Evolutionary conservation across 2,888 invertebrate species (phyloP).

Genomic region (Galerucella calmariensis): DNA sequence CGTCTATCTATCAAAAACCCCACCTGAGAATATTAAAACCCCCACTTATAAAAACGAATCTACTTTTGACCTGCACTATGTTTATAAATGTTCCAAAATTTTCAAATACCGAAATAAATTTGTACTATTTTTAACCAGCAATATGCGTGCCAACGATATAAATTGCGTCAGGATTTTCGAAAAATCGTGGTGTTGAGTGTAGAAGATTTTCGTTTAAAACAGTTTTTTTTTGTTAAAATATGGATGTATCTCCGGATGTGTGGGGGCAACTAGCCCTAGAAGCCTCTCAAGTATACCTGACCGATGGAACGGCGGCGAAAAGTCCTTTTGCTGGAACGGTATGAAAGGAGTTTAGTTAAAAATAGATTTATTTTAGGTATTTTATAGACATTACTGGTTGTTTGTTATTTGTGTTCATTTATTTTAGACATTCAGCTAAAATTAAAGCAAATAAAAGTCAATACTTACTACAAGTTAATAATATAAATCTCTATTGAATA

Average conservation of each 20-base stretch:
- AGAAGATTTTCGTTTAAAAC: not conserved
- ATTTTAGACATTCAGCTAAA: not conserved
- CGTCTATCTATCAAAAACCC: not conserved
- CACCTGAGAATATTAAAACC: not conserved
- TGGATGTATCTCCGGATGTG: slow-evolving; percentile 71
- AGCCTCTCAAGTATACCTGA: slow-evolving; percentile 86
- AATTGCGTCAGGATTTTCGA: slow-evolving; percentile 9
- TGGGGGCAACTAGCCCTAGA: slow-evolving; percentile 92
- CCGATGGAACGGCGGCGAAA: slow-evolving; percentile 80
- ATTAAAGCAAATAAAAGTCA: too few species aligned
- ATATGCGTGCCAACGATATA: slow-evolving; percentile 1
- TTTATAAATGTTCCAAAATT: slow-evolving; percentile 3
- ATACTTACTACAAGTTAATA: too few species aligned
- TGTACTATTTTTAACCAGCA: slow-evolving; percentile 6
- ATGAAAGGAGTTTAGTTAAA: slow-evolving; percentile 53
- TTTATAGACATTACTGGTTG: not conserved
- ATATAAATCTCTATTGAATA: too few species aligned
- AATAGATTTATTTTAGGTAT: slow-evolving; percentile 20
- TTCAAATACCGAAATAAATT: not conserved
- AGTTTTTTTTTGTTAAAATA: slow-evolving; percentile 30
- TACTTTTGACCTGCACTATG: not conserved
- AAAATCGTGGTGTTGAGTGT: not conserved
- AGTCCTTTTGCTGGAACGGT: slow-evolving; percentile 90
- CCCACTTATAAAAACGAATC: not conserved
- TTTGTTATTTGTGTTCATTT: not conserved